Base-by-base conservation (phyloP, 2,797 vertebrate species). In the Columba guinea region DNA sequence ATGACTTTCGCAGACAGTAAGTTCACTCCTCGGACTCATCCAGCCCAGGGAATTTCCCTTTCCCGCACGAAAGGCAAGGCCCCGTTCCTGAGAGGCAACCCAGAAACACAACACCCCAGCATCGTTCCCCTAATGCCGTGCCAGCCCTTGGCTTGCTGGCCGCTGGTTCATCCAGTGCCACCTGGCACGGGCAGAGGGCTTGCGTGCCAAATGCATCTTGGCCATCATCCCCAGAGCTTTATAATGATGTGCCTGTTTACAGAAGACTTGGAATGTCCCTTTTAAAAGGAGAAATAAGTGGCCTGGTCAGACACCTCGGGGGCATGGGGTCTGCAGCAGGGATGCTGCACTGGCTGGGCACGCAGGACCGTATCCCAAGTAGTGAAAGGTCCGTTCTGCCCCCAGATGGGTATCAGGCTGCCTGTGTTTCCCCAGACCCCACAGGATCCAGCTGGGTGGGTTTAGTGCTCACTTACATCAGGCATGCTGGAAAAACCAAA, bases 201-300 rank as follows among this genome's bases (percentile, higher is more conserved):
- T 0, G 0, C 17, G 2, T 85, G 85, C 84, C 93, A 94, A 63
- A 20, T 4, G 2, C 59, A 11, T 76, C 83, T 83, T 93, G 81
- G 58, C 94, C 15, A 7, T 49, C 69, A 23, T 84, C 64, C 67
- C 55, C 71, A 60, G 81, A 75, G 67, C 34, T 92, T 78, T 84
- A 83, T 73, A 84, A 75, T 58, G 65, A 80, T 35, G 52, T 44
- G 49, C 77, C 73, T 86, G 81, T 80, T 94, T 93, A 37, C 85
- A 64, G 93, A 74, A 82, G 34, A 48, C 63, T 90, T 63, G 44
- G 58, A 11, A 11, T 5, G 5, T 52, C 56, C 79, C 41, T 86
- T 84, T 65, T 22, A 52, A 77, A 69, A 75, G 27, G 41, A 63
- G n/a, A 51, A 79, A 41, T 69, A 52, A 85, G 55, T 53, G 44